Conservation (phyloP, 2,113 vertebrate genomes). For the Labeo catla region DNA sequence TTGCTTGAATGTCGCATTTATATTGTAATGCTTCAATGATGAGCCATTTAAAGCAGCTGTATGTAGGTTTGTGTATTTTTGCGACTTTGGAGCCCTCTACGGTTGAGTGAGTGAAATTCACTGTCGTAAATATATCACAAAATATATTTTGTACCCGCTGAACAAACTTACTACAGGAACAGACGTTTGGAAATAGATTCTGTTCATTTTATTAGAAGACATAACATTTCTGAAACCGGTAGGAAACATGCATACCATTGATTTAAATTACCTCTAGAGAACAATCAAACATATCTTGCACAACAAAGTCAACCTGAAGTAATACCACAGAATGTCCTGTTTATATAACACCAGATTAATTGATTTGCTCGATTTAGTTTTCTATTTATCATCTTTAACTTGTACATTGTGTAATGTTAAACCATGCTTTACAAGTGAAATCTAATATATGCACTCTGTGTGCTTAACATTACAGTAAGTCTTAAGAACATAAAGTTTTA, state of each 20-base stretch:
- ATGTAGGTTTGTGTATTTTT: neutral
- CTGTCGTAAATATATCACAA: too few species aligned
- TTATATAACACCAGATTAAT: neutral
- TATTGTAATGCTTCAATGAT: neutral
- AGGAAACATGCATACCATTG: neutral
- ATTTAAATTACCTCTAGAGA: neutral
- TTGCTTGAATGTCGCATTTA: conserved; percentile 23
- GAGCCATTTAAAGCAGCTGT: neutral
- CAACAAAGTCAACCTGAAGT: neutral
- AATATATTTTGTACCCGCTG: too few species aligned
- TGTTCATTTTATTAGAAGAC: too few species aligned
- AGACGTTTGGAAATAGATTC: too few species aligned
- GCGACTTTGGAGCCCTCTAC: too few species aligned
- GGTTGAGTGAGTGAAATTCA: too few species aligned
- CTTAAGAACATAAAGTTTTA: neutral
- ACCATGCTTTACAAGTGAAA: neutral
- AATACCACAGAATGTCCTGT: neutral
- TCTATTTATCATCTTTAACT: neutral
- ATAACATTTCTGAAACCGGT: too few species aligned
- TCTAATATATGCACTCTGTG: neutral
- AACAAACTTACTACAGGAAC: too few species aligned
- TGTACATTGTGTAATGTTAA: neutral
- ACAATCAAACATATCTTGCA: neutral
- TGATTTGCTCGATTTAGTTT: neutral
- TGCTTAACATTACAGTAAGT: neutral